A percentile compares a stretch with the other conserved stretches of the same genome.
phyloP scores from a whole-genome alignment of 2,888 invertebrate genomes.

The Chelonus formosanus region DNA sequence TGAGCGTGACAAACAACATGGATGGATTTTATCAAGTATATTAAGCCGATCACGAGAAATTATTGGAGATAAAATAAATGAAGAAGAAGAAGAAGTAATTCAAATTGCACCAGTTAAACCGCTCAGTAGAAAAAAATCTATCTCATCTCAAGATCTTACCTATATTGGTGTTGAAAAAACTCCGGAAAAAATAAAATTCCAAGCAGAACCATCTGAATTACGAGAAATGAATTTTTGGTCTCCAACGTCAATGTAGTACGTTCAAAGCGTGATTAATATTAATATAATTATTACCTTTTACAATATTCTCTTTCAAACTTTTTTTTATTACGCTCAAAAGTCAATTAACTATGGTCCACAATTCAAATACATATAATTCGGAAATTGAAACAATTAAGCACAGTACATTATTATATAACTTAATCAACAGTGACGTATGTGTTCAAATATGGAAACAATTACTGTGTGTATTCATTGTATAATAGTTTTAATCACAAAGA shows the following conservation, averaged over 20 bases:
- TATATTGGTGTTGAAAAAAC: slow-evolving; percentile 55
- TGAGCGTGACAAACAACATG: slow-evolving; percentile 63
- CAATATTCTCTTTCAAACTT: no score
- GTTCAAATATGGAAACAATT: no score
- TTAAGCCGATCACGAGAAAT: slow-evolving; percentile 74
- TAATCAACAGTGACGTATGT: no score
- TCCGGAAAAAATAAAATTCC: slow-evolving; percentile 50
- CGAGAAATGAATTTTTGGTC: slow-evolving; percentile 88
- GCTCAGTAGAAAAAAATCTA: slow-evolving; percentile 62
- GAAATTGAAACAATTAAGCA: no score
- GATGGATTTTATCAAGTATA: slow-evolving; percentile 75
- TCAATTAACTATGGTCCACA: no score
- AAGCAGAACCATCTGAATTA: slow-evolving; percentile 75
- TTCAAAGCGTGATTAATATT: neutral
- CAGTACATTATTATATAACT: no score
- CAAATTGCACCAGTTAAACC: slow-evolving; percentile 49
- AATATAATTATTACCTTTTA: neutral
- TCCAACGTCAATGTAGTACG: slow-evolving; percentile 79
- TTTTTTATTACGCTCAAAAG: no score
- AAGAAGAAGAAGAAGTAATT: slow-evolving; percentile 64
- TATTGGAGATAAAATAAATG: slow-evolving; percentile 71
- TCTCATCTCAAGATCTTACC: slow-evolving; percentile 60
- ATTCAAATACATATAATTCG: no score
- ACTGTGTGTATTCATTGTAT: no score
- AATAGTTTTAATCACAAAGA: no score